Percentiles rank a stretch among this genome's conserved stretches.
Evolutionary conservation across 2,113 vertebrate species (phyloP).

Genomic region (Mormyrus lacerda): DNA sequence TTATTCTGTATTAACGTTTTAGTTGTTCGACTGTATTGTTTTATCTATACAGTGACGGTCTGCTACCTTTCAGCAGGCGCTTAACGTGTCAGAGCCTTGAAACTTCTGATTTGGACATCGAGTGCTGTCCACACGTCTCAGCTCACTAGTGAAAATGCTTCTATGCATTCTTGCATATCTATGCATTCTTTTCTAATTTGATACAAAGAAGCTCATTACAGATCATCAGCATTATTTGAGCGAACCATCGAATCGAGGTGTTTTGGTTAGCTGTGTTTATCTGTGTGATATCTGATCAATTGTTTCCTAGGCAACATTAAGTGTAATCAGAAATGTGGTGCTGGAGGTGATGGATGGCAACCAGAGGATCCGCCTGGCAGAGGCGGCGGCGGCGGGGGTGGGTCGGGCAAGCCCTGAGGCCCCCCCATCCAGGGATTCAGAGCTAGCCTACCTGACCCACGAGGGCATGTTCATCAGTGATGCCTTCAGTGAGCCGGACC

Average conservation of each 20-base stretch:
- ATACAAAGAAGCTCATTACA: neutral
- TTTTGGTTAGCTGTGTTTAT: neutral
- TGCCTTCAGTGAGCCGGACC: slow-evolving; percentile 68
- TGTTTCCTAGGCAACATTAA: slow-evolving; percentile 70
- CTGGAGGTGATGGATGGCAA: slow-evolving; percentile 83
- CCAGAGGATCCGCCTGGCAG: slow-evolving; percentile 65
- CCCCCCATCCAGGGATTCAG: slow-evolving; percentile 58
- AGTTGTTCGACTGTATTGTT: neutral
- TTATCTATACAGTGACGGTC: neutral
- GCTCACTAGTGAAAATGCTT: neutral
- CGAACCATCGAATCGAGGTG: too few species aligned
- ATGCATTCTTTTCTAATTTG: neutral
- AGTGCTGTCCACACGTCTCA: neutral
- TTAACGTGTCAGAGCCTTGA: neutral
- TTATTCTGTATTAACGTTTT: neutral
- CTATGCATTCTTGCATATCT: neutral
- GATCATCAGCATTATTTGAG: neutral
- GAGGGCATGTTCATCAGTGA: slow-evolving; percentile 96
- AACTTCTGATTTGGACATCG: neutral
- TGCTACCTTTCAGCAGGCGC: neutral
- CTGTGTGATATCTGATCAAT: neutral
- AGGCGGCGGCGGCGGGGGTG: slow-evolving; percentile 29
- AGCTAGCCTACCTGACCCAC: slow-evolving; percentile 89
- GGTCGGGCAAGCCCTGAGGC: neutral
- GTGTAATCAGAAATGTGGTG: slow-evolving; percentile 76